A percentile compares a stretch with the other conserved stretches of the same genome.
These are phyloP conservation scores for Tor tambroides DNA, from an alignment of 2,113 vertebrate species.

Conservation along the genomic window DNA sequence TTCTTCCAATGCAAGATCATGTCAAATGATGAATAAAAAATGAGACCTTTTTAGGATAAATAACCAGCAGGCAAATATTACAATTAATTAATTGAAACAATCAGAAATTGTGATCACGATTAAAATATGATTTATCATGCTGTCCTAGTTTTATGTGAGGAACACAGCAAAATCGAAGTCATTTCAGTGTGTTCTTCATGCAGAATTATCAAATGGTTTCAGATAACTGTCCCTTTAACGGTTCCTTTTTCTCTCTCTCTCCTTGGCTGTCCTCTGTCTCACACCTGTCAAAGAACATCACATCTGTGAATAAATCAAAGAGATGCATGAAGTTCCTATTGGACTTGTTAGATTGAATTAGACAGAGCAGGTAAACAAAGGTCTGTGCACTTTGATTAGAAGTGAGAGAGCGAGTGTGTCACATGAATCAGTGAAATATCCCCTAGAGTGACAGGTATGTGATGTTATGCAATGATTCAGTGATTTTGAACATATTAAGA, in stretches of 20 bases:
- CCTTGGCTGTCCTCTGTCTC: slow-evolving; percentile 31
- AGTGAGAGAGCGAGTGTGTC: slow-evolving; percentile 15
- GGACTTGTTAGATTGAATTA: slow-evolving; percentile 22
- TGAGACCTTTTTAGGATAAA: not conserved
- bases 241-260: slow-evolving; percentile 19
- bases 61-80: not conserved
- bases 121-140: not conserved
- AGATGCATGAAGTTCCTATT: slow-evolving; percentile 14
- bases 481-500: not conserved
- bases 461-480: not conserved
- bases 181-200: not conserved
- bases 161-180: not conserved
- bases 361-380: slow-evolving; percentile 30
- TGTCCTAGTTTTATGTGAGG: not conserved
- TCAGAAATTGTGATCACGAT: not conserved
- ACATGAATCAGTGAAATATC: not conserved
- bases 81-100: too few relatives aligned
- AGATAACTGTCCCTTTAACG: slow-evolving; percentile 9
- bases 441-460: not conserved
- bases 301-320: slow-evolving; percentile 12
- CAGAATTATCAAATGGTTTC: not conserved
- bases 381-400: slow-evolving; percentile 29
- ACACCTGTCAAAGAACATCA: slow-evolving; percentile 31
- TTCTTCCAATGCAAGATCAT: not conserved
- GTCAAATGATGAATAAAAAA: not conserved